phyloP scores from a whole-genome alignment of 2,113 vertebrate species.

The Oreochromis tanganicae region DNA sequence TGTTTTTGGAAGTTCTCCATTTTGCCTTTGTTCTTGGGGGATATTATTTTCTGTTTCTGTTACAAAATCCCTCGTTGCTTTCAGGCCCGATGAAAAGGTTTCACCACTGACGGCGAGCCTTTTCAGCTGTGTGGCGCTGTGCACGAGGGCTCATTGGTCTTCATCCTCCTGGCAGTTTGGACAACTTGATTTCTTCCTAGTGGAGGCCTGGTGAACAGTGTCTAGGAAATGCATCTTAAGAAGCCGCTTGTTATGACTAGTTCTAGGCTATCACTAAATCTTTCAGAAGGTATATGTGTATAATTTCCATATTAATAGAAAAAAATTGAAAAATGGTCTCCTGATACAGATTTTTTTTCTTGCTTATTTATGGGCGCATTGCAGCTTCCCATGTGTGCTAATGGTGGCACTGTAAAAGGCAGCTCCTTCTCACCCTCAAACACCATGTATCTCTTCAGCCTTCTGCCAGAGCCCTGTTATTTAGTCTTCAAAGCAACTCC shows the following conservation, averaged over 20 bases:
- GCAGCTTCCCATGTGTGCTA: not conserved
- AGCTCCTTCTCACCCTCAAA: not conserved
- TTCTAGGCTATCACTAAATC: not conserved
- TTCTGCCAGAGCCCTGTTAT: conserved; percentile 27
- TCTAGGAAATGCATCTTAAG: not conserved
- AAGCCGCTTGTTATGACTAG: not conserved
- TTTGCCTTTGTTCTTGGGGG: not conserved
- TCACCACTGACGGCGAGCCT: not conserved
- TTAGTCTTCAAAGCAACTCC: conserved; percentile 49
- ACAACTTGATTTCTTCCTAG: conserved; percentile 1
- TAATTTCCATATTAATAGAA: conserved; percentile 25
- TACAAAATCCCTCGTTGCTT: not conserved
- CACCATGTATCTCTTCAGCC: conserved; percentile 2
- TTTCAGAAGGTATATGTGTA: not conserved
- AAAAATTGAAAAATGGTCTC: not conserved
- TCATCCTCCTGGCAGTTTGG: not conserved
- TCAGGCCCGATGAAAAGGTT: not conserved
- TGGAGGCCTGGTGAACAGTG: not conserved
- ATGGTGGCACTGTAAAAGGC: not conserved
- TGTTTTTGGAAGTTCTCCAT: not conserved
- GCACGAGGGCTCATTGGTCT: not conserved
- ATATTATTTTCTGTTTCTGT: not conserved
- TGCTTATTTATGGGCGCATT: not conserved
- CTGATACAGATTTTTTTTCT: not conserved
- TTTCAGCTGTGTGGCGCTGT: not conserved